Evolutionary conservation across 2,888 invertebrate genomes (phyloP), one percentile per base, ranked within the genome.

Genomic region (Boloria selene): DNA sequence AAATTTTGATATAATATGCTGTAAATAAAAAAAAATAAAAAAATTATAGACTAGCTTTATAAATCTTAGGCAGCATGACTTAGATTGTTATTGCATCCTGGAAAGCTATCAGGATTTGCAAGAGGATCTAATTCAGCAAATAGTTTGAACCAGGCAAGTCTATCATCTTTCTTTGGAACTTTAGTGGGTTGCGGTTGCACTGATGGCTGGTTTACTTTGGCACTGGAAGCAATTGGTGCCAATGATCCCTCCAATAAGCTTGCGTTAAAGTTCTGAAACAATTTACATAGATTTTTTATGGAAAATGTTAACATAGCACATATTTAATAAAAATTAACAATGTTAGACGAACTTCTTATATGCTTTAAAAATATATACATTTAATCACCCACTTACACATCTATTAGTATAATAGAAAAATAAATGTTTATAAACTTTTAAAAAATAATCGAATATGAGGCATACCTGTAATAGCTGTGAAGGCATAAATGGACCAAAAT

Each of bases 121-220:
- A 98, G 90, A 0, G 98, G 98, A 90, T 98, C 98, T 66, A 98
- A 87, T 85, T 98, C 98, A 49, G 98, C 97, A 90, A 98, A 98
- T 62, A 98, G 90, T 85, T 97, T 97, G 81, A 97, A 95, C 98
- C 98, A 98, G 17, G 93, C 92, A 3, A 91, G 88, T 77, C 90
- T 93, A 69, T 93, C 94, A 66, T 93, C 93, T 74, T 93, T 94
- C 73, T 93, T 93, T 49, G 91, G 87, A 68, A 84, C 79, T 50
- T 70, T 69, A 7, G 51, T 10, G 49, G 54, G n/a, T 50, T 60
- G 49, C 4, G 50, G 68, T 42, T 69, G 64, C 13, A 22, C 44
- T 31, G 54, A 42, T 50, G 26, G 59, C 18, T 62, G 61, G n/a
- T 78, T 75, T 13, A 73, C 63, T 38, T 49, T 59, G 22, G 59